Conservation (phyloP, 1,140 invertebrate genomes). For the Drosophila lowei region DNA sequence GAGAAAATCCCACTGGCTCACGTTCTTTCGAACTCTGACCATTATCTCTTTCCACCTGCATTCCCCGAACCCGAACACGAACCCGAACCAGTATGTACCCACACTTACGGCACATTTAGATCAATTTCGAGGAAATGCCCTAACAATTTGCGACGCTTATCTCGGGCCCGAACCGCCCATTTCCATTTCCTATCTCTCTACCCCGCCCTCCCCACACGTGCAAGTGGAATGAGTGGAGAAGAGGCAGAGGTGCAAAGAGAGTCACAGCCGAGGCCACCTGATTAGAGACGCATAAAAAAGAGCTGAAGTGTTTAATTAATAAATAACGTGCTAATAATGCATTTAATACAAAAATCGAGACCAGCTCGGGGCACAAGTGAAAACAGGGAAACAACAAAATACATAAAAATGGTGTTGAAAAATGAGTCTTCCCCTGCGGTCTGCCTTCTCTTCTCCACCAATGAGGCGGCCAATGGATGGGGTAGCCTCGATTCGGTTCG, state of each 20-base stretch:
- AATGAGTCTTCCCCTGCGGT: slow-evolving; percentile 45
- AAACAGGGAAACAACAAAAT: slow-evolving; percentile 23
- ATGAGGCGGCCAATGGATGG: no score
- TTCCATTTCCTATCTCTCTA: slow-evolving; percentile 60
- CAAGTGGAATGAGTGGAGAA: not conserved
- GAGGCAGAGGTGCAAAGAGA: not conserved
- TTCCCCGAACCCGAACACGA: slow-evolving; percentile 2
- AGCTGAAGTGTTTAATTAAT: slow-evolving; percentile 76
- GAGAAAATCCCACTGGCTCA: slow-evolving; percentile 3
- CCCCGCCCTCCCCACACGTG: slow-evolving; percentile 9
- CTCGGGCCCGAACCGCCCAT: slow-evolving; percentile 43
- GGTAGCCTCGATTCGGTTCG: slow-evolving; percentile 16
- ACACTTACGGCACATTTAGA: slow-evolving; percentile 16
- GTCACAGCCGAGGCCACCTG: slow-evolving; percentile 36
- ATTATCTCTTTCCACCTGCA: slow-evolving; percentile 20
- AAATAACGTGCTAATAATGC: slow-evolving; percentile 80
- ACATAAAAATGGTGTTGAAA: slow-evolving; percentile 30
- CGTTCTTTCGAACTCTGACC: slow-evolving; percentile 19
- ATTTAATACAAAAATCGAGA: slow-evolving; percentile 58
- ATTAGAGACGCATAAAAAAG: slow-evolving; percentile 62
- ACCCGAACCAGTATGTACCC: not conserved
- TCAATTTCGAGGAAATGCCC: slow-evolving; percentile 59
- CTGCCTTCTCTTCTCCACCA: slow-evolving; percentile 13
- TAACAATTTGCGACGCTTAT: slow-evolving; percentile 52
- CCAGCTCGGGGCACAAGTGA: slow-evolving; percentile 17